Conservation (phyloP, 2,888 invertebrate species). For the Nephrotoma flavescens region DNA sequence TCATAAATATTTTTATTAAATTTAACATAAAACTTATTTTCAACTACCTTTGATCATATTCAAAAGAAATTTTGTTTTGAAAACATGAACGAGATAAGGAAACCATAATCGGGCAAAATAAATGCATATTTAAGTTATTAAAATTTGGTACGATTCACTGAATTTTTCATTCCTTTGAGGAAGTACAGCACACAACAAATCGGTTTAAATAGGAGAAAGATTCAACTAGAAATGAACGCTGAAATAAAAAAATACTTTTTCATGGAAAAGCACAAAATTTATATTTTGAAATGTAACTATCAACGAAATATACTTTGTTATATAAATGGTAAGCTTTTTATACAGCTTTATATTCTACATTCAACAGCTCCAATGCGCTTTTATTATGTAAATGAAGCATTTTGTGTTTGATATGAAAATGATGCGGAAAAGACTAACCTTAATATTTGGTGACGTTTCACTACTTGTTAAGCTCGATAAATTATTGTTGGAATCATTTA, state of each 20-base stretch:
- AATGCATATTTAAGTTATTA: background rate
- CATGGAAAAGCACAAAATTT: no score
- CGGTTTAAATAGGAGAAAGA: background rate
- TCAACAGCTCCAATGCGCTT: no score
- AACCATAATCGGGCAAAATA: background rate
- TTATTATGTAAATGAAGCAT: background rate
- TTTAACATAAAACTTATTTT: background rate
- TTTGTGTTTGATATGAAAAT: background rate
- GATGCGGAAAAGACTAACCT: background rate
- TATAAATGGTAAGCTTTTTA: no score
- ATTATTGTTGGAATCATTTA: background rate
- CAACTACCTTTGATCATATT: background rate
- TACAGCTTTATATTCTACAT: no score
- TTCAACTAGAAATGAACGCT: background rate
- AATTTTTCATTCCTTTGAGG: background rate
- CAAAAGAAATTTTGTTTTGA: background rate
- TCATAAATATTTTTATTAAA: background rate
- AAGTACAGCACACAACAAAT: background rate
- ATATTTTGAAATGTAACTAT: no score
- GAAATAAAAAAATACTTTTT: no score
- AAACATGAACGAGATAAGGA: background rate
- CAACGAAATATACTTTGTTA: no score
- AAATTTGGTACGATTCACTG: background rate
- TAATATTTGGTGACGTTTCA: background rate
- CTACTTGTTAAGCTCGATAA: background rate